phyloP scores from a whole-genome alignment of 2,888 invertebrate species.

The Lasiommata megera region DNA sequence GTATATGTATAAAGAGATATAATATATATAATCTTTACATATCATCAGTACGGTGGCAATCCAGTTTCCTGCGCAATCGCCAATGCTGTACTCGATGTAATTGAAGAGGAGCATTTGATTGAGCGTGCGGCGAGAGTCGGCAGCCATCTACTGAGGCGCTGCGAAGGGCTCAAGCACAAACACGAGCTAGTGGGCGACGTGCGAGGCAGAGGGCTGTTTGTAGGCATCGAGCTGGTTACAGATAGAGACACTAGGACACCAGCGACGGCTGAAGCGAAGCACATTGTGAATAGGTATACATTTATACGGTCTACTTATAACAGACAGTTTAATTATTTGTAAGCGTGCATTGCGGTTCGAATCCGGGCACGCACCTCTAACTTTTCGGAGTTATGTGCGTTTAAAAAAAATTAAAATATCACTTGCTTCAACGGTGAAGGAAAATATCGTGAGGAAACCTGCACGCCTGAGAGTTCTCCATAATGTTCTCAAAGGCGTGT shows the following conservation, averaged over 20 bases:
- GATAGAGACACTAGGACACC: conserved; percentile 88
- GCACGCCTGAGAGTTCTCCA: too few relatives aligned
- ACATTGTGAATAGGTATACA: conserved; percentile 84
- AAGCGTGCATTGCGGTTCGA: too few relatives aligned
- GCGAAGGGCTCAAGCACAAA: conserved; percentile 85
- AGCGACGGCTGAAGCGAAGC: conserved; percentile 90
- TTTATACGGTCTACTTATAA: too few relatives aligned
- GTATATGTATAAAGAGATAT: too few relatives aligned
- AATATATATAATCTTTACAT: too few relatives aligned
- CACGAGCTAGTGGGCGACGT: conserved; percentile 93
- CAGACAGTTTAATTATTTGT: too few relatives aligned
- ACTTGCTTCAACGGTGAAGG: too few relatives aligned
- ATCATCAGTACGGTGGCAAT: conserved; percentile 98
- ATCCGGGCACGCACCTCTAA: too few relatives aligned
- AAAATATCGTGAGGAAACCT: too few relatives aligned
- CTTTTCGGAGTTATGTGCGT: too few relatives aligned
- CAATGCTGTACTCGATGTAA: conserved; percentile 95
- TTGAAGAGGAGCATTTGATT: conserved; percentile 92
- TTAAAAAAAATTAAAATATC: too few relatives aligned
- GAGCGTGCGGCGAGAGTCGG: conserved; percentile 93
- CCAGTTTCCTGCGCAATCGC: conserved; percentile 99
- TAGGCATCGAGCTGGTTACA: conserved; percentile 96
- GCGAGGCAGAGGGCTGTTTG: conserved; percentile 94
- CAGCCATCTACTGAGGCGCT: conserved; percentile 86
- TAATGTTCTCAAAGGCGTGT: too few relatives aligned